Percentiles rank a stretch among this genome's conserved stretches.
These are phyloP conservation scores for Channa maculata DNA, from an alignment of 2,113 vertebrate genomes.

Conservation along the genomic window DNA sequence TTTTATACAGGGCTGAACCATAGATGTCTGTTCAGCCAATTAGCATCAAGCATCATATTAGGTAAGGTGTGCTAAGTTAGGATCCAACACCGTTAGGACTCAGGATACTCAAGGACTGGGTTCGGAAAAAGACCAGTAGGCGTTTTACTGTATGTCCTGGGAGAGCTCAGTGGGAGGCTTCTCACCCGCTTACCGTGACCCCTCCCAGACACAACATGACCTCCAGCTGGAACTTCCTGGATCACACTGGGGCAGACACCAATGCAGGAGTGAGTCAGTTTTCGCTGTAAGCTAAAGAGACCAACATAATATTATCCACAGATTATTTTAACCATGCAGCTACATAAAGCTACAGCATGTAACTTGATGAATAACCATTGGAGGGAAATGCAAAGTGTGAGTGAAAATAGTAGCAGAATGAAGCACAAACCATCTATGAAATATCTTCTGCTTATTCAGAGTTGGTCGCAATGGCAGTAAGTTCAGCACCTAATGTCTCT, in stretches of 20 bases:
- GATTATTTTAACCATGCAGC: too few relatives aligned
- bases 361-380: too few relatives aligned
- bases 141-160: slow-evolving; percentile 54
- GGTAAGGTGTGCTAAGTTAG: neutral
- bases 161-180: slow-evolving; percentile 54
- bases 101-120: slow-evolving; percentile 7
- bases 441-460: too few relatives aligned
- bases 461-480: too few relatives aligned
- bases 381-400: too few relatives aligned
- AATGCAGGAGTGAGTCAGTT: slow-evolving; percentile 2
- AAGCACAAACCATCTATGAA: too few relatives aligned
- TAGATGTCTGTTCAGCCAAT: neutral
- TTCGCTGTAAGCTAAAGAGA: neutral
- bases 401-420: too few relatives aligned
- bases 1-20: neutral
- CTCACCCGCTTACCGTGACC: slow-evolving; percentile 36
- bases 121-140: slow-evolving; percentile 12
- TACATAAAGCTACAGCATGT: too few relatives aligned
- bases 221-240: slow-evolving; percentile 77
- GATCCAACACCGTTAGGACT: neutral
- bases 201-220: slow-evolving; percentile 69
- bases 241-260: slow-evolving; percentile 19
- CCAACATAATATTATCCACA: neutral
- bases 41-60: too few relatives aligned
- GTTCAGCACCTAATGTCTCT: too few relatives aligned